Percentiles rank a stretch among this genome's conserved stretches.
These are phyloP conservation scores for Anoplopoma fimbria DNA, from an alignment of 2,113 vertebrate genomes.

Conservation along the genomic window DNA sequence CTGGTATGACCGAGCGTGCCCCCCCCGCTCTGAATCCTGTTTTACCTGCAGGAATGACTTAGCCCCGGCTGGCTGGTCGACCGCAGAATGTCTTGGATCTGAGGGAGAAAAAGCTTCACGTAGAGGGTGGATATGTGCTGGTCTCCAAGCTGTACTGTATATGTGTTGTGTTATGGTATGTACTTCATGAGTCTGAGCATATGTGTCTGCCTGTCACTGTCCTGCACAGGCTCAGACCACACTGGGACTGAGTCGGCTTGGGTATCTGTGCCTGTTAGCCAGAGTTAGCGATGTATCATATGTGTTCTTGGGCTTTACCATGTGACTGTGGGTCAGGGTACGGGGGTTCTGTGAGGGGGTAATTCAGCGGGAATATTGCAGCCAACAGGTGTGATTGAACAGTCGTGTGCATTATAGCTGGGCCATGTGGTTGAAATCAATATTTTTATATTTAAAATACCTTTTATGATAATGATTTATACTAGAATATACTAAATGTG, in stretches of 20 bases:
- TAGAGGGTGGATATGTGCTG: not conserved
- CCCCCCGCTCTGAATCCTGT: slow-evolving; percentile 55
- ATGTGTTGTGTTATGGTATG: slow-evolving; percentile 26
- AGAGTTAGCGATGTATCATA: slow-evolving; percentile 46
- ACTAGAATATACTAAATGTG: not conserved
- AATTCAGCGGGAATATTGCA: not conserved
- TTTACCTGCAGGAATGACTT: slow-evolving; percentile 71
- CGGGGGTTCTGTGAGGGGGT: not conserved
- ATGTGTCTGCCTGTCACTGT: slow-evolving; percentile 31
- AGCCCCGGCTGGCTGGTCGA: slow-evolving; percentile 37
- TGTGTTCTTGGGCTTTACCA: slow-evolving; percentile 49
- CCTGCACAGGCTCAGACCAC: slow-evolving; percentile 19
- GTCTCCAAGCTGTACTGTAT: not conserved
- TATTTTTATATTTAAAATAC: not conserved
- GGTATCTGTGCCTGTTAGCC: slow-evolving; percentile 33
- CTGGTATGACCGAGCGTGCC: slow-evolving; percentile 32
- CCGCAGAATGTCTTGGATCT: slow-evolving; percentile 3
- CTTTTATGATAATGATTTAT: not conserved
- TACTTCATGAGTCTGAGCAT: not conserved
- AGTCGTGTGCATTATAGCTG: not conserved
- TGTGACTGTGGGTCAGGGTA: slow-evolving; percentile 41
- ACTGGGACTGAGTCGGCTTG: not conserved
- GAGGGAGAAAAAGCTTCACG: slow-evolving; percentile 6
- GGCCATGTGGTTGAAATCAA: not conserved
- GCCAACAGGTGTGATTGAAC: slow-evolving; percentile 41